Base-by-base conservation (phyloP, 2,888 invertebrate species). In the Eristalinus sepulchralis region DNA sequence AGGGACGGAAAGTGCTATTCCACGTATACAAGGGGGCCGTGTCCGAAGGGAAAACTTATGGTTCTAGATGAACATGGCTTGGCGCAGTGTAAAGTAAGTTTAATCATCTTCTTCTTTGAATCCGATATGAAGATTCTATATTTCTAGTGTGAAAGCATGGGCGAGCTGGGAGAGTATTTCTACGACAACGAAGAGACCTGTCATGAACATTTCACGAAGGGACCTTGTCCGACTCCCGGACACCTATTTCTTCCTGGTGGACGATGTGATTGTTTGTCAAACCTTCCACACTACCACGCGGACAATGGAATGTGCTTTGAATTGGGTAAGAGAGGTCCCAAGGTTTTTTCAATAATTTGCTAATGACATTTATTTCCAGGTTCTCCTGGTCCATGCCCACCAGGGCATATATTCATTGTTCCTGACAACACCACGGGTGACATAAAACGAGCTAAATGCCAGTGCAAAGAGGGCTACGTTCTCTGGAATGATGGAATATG, bases 151-250 rank as follows among this genome's bases (percentile, higher is more conserved):
- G 91, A 93, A 1, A 89, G 92, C 0, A 91, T 91, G 20, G 94
- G 94, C 17, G 94, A 94, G 68, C 91, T 94, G 83, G 92, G 91
- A 24, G 90, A 92, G 24, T 95, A 95, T 90, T 95, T 94, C 90
- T 96, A 95, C 94, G 90, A 94, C 0, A 92, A 92, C 1, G 94
- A 94, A 63, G 94, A 95, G n/a, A 95, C 95, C 1, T 97, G 97
- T 90, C 96, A 96, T 91, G 95, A 96, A 88, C 96, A 96, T 90
- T 97, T 95, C 91, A 96, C 96, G 0, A 94, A 94, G 88, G 97
- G 97, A 0, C 97, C 97, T 0, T 97, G 97, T 90, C 94, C 95
- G 77, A 95, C 95, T 88, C 94, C 94, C 8, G 97, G 97, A 0
- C 95, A 96, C 91, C 92, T 97, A 73, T 97, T 97, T 92, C 92